A percentile compares a stretch with the other conserved stretches of the same genome.
These are phyloP conservation scores for Heloderma charlesbogerti DNA, from an alignment of 2,113 vertebrate genomes.

Conservation along the genomic window DNA sequence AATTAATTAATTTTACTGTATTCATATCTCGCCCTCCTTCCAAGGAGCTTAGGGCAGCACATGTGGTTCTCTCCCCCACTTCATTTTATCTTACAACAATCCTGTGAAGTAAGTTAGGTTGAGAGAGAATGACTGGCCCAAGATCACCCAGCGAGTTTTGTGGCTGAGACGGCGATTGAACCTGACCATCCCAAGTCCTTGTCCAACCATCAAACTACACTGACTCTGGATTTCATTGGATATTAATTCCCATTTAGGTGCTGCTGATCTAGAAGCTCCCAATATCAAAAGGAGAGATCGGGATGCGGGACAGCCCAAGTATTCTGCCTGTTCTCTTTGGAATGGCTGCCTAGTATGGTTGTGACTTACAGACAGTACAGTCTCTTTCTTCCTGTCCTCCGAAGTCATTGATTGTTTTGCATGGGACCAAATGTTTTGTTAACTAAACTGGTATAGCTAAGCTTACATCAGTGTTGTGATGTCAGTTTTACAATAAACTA, in stretches of 20 bases:
- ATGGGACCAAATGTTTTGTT: background rate
- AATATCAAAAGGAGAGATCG: background rate
- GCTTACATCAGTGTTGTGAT: background rate
- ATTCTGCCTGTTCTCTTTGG: background rate
- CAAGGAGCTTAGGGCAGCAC: background rate
- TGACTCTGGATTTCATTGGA: no score
- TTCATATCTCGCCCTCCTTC: background rate
- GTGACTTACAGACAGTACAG: background rate
- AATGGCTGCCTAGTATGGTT: background rate
- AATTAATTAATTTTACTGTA: background rate
- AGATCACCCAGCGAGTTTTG: background rate
- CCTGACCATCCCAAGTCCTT: background rate
- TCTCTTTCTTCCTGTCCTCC: background rate
- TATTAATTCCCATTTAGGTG: background rate
- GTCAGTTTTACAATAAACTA: background rate
- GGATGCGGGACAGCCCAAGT: background rate
- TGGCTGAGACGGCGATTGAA: background rate
- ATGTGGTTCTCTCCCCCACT: background rate
- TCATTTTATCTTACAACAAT: background rate
- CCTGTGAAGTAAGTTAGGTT: background rate
- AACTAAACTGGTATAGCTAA: background rate
- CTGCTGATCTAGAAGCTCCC: background rate
- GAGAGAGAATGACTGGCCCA: background rate
- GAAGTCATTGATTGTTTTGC: background rate
- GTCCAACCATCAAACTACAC: no score